Evolutionary conservation across 2,797 vertebrate species (phyloP).

Genomic region (Tympanoctomys barrerae): DNA sequence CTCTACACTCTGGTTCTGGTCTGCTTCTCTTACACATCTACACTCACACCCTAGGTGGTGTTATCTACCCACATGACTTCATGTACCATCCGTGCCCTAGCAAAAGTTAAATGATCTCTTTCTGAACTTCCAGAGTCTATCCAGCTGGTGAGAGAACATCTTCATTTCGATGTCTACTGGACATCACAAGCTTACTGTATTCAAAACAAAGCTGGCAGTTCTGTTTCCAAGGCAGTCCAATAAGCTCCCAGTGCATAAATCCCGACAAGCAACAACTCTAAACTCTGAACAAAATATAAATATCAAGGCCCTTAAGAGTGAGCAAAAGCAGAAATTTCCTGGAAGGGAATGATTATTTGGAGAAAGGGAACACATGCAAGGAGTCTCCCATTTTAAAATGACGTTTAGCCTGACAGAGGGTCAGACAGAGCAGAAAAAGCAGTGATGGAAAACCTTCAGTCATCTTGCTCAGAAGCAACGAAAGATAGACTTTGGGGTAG

Average conservation of each 20-base stretch:
- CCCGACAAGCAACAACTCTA: neutral
- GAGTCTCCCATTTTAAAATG: neutral
- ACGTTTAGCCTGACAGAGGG: neutral
- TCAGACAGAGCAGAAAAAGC: neutral
- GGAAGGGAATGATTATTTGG: neutral
- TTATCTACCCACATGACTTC: neutral
- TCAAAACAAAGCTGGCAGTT: neutral
- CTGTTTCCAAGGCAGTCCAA: neutral
- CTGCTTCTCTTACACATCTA: neutral
- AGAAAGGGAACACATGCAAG: neutral
- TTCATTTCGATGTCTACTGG: neutral
- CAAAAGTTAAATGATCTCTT: conserved; percentile 28
- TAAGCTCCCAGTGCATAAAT: neutral
- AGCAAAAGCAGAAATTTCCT: neutral
- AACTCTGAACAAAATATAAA: conserved; percentile 13
- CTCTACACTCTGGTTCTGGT: neutral
- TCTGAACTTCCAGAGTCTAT: neutral
- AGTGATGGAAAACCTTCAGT: neutral
- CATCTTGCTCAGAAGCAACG: neutral
- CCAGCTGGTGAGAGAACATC: neutral
- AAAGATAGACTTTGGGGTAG: neutral
- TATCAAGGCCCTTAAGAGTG: neutral
- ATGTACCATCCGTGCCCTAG: neutral
- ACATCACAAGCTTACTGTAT: neutral
- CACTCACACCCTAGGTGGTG: neutral